Percentiles rank a stretch among this genome's conserved stretches.
Evolutionary conservation across 1,140 invertebrate genomes (phyloP).

Genomic region (Heterodera carotae): DNA sequence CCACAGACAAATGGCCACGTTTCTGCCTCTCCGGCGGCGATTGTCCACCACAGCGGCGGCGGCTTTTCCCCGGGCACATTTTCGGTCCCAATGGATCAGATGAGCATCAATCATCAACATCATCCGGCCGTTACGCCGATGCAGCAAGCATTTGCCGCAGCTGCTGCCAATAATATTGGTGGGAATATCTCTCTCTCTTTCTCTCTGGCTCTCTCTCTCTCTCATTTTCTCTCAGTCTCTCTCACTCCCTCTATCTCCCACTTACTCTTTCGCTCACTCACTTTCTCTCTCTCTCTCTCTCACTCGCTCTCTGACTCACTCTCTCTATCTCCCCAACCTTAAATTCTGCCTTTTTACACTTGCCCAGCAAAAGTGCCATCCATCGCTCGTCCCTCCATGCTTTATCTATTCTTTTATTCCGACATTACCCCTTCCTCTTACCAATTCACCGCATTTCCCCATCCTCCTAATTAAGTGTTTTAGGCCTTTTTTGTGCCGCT

Average conservation of each 20-base stretch:
- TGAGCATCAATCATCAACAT: slow-evolving; percentile 10
- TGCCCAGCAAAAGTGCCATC: not conserved
- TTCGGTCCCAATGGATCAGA: not conserved
- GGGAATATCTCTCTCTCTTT: not conserved
- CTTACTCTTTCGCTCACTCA: too few relatives aligned
- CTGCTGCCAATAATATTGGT: slow-evolving; percentile 5
- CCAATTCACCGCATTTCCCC: too few relatives aligned
- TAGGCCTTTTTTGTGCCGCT: slow-evolving; percentile 5
- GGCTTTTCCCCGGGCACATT: not conserved
- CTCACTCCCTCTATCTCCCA: not conserved
- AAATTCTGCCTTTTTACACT: not conserved
- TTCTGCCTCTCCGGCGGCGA: not conserved
- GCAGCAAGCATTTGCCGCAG: slow-evolving; percentile 5
- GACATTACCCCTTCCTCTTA: not conserved
- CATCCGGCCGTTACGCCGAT: not conserved
- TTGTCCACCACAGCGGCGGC: not conserved
- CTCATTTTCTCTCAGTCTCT: not conserved
- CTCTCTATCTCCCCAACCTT: not conserved
- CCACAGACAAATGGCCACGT: not conserved
- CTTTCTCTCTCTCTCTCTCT: too few relatives aligned
- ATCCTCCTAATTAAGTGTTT: not conserved
- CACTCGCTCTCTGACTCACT: not conserved
- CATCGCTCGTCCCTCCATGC: not conserved
- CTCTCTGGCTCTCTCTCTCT: too few relatives aligned
- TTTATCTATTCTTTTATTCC: not conserved